A percentile compares a stretch with the other conserved stretches of the same genome.
Evolutionary conservation across 2,113 vertebrate genomes (phyloP).

Genomic region (Orientallactaga bullata): DNA sequence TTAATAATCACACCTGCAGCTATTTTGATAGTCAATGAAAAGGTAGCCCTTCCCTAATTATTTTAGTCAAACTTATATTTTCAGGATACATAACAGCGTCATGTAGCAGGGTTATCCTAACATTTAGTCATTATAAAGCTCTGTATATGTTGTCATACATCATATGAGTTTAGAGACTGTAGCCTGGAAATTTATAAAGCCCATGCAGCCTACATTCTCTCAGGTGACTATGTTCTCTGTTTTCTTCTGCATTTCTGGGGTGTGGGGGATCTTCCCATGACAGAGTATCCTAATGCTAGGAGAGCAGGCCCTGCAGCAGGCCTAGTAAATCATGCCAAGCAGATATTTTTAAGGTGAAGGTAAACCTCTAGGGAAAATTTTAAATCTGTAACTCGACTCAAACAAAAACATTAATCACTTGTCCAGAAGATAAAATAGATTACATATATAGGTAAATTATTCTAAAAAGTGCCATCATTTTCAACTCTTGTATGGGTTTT

Average conservation of each 20-base stretch:
- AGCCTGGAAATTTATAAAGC: not conserved
- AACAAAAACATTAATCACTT: conserved; percentile 56
- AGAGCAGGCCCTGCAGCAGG: not conserved
- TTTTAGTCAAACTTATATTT: not conserved
- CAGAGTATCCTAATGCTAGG: not conserved
- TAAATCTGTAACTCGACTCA: not conserved
- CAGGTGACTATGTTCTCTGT: not conserved
- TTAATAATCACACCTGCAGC: not conserved
- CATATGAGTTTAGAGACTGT: not conserved
- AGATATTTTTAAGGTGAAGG: not conserved
- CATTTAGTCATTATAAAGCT: not conserved
- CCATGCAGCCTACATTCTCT: not conserved
- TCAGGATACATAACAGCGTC: not conserved
- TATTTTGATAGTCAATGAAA: not conserved
- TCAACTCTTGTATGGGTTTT: not conserved
- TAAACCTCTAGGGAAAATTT: not conserved
- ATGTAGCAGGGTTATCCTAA: not conserved
- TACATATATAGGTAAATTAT: conserved; percentile 33
- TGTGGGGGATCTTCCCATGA: not conserved
- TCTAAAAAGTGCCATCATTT: conserved; percentile 3
- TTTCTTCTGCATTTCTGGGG: not conserved
- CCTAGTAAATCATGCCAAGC: not conserved
- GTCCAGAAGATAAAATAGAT: conserved; percentile 25
- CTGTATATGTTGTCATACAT: not conserved
- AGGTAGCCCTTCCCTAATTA: not conserved